These are phyloP conservation scores for Lindbergichthys nudifrons DNA, from an alignment of 2,797 vertebrate genomes.

Conservation along the genomic window DNA sequence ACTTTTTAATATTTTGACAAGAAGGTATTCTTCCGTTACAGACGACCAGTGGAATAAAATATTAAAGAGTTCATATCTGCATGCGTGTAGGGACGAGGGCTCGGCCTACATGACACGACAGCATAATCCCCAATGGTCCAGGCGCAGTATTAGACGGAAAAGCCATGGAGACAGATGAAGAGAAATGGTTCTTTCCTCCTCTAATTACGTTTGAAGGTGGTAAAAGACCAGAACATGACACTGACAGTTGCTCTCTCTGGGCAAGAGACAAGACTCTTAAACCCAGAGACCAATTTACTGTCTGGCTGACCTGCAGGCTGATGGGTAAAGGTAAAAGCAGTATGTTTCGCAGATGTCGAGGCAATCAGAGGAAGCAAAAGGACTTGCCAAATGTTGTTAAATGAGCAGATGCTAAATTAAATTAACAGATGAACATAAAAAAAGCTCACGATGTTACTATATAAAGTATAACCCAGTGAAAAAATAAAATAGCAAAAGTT, in stretches of 20 bases:
- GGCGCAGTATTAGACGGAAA: conserved; percentile 52
- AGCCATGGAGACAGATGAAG: conserved; percentile 56
- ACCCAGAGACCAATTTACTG: conserved; percentile 68
- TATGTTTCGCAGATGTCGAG: neutral
- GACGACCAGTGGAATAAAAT: conserved; percentile 73
- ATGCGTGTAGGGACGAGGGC: conserved; percentile 55
- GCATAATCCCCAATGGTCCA: conserved; percentile 61
- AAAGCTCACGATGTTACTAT: neutral
- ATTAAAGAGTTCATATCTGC: conserved; percentile 76
- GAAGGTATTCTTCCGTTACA: conserved; percentile 54
- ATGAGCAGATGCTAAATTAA: conserved; percentile 10
- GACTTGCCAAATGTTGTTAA: conserved; percentile 21
- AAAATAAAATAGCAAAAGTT: neutral
- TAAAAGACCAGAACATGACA: conserved; percentile 66
- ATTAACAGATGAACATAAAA: conserved; percentile 12
- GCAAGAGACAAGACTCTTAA: conserved; percentile 62
- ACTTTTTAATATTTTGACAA: conserved; percentile 34
- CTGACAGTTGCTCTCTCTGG: conserved; percentile 66
- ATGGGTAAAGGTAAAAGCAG: conserved; percentile 14
- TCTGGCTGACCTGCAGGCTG: conserved; percentile 38
- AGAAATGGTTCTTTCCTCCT: conserved; percentile 59
- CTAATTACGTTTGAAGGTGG: conserved; percentile 77
- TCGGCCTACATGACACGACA: conserved; percentile 52
- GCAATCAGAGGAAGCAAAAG: conserved; percentile 5
- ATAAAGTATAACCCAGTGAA: neutral